Percentiles rank a stretch among this genome's conserved stretches.
Evolutionary conservation across 2,888 invertebrate genomes (phyloP).

Genomic region (Tricholauxania praeusta): DNA sequence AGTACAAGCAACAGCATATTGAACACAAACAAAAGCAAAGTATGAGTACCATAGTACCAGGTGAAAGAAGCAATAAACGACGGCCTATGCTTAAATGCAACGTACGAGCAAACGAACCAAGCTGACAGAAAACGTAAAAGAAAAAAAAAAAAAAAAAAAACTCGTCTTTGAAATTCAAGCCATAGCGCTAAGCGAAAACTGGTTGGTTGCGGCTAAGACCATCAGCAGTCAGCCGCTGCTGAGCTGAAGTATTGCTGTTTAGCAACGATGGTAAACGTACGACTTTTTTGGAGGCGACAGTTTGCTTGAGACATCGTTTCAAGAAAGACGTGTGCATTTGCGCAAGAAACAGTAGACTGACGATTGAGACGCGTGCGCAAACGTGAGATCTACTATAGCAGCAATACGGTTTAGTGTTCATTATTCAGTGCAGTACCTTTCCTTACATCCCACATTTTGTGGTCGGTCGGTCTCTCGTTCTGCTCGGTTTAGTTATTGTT

Average conservation of each 20-base stretch:
- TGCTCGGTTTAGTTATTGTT: conserved; percentile 23
- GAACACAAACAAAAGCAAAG: not conserved
- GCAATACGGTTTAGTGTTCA: not conserved
- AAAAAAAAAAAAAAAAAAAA: conserved; percentile 28
- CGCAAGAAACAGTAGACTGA: not conserved
- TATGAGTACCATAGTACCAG: conserved; percentile 1
- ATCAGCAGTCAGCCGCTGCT: not conserved
- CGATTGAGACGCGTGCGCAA: not conserved
- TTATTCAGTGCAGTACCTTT: not conserved
- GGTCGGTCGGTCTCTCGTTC: conserved; percentile 7
- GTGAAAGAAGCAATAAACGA: conserved; percentile 22
- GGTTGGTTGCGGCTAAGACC: conserved; percentile 12
- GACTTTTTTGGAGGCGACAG: conserved; percentile 26
- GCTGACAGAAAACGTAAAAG: not conserved
- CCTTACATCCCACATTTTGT: conserved; percentile 17
- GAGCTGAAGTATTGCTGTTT: not conserved
- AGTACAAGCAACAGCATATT: conserved; percentile 3
- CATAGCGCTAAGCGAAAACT: conserved; percentile 30
- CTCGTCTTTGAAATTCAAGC: conserved; percentile 29
- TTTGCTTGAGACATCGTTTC: conserved; percentile 21
- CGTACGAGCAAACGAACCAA: not conserved
- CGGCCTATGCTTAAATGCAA: conserved; percentile 18
- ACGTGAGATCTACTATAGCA: too few relatives aligned
- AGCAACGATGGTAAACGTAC: conserved; percentile 4
- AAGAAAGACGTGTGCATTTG: conserved; percentile 20